Evolutionary conservation across 2,113 vertebrate genomes (phyloP), one percentile per base, ranked within the genome.

Genomic region (Bombycilla garrulus): DNA sequence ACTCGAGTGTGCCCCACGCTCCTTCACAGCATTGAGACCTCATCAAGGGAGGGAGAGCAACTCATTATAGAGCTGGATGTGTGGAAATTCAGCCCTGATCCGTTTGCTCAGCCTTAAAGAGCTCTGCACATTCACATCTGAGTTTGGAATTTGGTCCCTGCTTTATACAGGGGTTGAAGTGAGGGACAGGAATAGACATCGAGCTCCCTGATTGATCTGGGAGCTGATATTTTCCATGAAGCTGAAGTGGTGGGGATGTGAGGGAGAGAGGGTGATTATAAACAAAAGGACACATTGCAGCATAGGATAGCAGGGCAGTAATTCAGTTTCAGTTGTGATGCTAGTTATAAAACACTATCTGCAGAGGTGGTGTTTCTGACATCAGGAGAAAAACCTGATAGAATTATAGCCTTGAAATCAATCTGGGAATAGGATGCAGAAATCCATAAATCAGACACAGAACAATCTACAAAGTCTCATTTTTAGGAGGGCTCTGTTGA

Each of bases 381-480:
- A 97, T 93, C 87, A 48, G 88, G 87, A 96, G 93, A 86, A 95
- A 97, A 93, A 86, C 76, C 78, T 96, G 96, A 93, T 97, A 98
- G 98, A 98, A 96, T 97, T 97, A 98, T 95, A 77, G 95, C 96
- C 95, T 78, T 26, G 92, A 87, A 97, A 94, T 97, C 97, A 97
- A 62, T 97, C 96, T 95, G 97, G 98, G 97, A 97, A 93, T 96
- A 90, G 50, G 54, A 94, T 88, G 88, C 82, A 87, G 96, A 97
- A 96, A 96, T 96, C 97, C 96, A 96, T 97, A 98, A 98, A 95
- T 98, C 98, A 97, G 92, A 88, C 77, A 89, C 25, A 81, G 95
- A 98, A 86, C 97, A 96, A 95, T 95, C 96, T 97, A 73, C 95
- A 81, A 95, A 97, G 95, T 53, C 97, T 94, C 86, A 94, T 96